Base-by-base conservation (phyloP, 2,888 invertebrate species). In the Fragum fragum region DNA sequence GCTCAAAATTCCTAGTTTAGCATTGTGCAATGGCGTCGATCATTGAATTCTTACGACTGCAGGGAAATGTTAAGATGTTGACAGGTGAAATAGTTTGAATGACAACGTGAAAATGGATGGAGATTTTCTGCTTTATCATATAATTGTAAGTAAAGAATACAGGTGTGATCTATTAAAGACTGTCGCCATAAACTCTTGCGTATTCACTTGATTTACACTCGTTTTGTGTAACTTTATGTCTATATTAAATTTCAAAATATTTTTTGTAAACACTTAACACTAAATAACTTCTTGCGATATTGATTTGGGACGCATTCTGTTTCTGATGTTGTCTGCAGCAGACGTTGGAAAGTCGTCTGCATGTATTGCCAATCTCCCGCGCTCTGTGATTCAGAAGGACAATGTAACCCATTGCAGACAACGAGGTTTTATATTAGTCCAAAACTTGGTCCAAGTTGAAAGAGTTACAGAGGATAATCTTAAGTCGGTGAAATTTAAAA, bases 121-220 rank as follows among this genome's bases (percentile, higher is more conserved):
- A 21, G 42, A 32, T 21, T 42, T 23, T 66, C 11, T 39, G 42
- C 66, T 23, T 21, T 21, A 66, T 42, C 42, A 66, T 66, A 36
- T 36, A 6, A 36, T 23, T 66, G 66, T 66, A 42, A 66, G 66
- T 66, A 42, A 23, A 57, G 26, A 57, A 47, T 47, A 47, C 47
- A 47, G 47, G 47, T 47, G 47, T 9, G 47, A 47, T 47, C 47
- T 47, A 47, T 47, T 47, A 9, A 47, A 47, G 14, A 47, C 2
- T 9, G 47, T 47, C 47, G 47, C 47, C 47, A 47, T 47, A 47
- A 47, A 47, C n/a, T 47, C 18, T 47, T 14, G 47, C 47, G 47
- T 47, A 47, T 47, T 47, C 47, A n/a, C 47, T 47, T 18, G 47
- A 47, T 47, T 47, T 47, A 47, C 47, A 36, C 2, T 47, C 47